Conservation (phyloP, 2,113 vertebrate species). For the Aegotheles bennettii region DNA sequence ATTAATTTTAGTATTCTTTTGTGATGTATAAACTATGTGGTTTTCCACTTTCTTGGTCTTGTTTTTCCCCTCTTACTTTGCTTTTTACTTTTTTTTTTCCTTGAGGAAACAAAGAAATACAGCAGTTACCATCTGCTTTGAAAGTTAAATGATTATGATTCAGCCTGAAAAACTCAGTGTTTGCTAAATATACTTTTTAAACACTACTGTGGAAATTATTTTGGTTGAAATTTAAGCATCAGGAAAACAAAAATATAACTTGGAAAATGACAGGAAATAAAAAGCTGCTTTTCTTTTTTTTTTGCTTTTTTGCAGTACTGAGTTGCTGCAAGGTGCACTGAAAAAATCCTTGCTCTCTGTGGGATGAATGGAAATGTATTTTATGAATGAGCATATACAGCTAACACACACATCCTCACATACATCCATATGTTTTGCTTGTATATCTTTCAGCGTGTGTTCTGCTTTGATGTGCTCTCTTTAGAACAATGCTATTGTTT, state of each 20-base stretch:
- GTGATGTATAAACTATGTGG: not conserved
- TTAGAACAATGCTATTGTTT: not conserved
- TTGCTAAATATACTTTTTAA: slow-evolving; percentile 24
- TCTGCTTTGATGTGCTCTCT: not conserved
- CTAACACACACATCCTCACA: not conserved
- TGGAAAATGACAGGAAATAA: slow-evolving; percentile 53
- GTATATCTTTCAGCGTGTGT: not conserved
- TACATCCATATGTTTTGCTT: not conserved
- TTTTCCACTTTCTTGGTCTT: not conserved
- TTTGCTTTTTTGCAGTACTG: not conserved
- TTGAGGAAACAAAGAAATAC: not conserved
- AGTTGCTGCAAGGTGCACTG: not conserved
- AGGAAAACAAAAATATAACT: slow-evolving; percentile 49
- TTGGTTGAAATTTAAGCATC: slow-evolving; percentile 15
- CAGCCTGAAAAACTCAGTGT: not conserved
- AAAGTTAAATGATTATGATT: slow-evolving; percentile 2
- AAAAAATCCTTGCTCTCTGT: not conserved
- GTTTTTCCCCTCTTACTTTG: not conserved
- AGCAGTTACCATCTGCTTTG: not conserved
- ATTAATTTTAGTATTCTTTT: not conserved
- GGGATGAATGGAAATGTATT: not conserved
- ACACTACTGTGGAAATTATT: not conserved
- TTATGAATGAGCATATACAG: not conserved
- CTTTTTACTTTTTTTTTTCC: not conserved
- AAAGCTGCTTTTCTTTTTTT: not conserved